phyloP scores from a whole-genome alignment of 2,888 invertebrate species.

The Adineta ricciae region DNA sequence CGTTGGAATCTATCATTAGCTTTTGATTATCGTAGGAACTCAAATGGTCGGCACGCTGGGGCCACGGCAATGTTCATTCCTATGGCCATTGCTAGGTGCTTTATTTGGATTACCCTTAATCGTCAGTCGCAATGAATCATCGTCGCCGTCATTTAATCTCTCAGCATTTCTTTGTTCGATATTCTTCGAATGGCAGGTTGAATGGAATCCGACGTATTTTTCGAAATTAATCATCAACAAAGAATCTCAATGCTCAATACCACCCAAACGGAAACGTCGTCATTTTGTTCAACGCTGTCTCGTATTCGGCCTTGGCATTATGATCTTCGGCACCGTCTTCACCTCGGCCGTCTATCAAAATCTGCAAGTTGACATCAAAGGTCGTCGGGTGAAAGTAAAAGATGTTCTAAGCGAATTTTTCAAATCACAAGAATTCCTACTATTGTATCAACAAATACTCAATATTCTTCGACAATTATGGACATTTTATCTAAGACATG shows the following conservation, averaged over 20 bases:
- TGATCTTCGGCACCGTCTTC: constrained; percentile 14
- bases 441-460: background rate
- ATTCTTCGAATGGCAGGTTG: constrained; percentile 47
- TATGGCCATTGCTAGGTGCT: constrained; percentile 62
- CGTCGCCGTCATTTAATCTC: background rate
- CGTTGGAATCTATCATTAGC: background rate
- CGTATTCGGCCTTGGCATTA: background rate
- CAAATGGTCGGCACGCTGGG: constrained; percentile 74
- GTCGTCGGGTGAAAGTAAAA: constrained; percentile 73
- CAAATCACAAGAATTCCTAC: constrained; percentile 51
- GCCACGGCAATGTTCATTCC: constrained; percentile 64
- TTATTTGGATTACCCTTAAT: constrained; percentile 58
- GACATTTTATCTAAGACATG: constrained; percentile 29
- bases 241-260: constrained; percentile 39
- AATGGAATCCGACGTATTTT: constrained; percentile 55
- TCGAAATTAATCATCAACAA: constrained; percentile 61
- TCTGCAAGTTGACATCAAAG: constrained; percentile 66
- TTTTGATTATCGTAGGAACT: background rate
- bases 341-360: constrained; percentile 71
- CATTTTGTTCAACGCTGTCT: background rate
- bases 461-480: constrained; percentile 56
- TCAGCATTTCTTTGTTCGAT: constrained; percentile 48
- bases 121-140: constrained; percentile 33
- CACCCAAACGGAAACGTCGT: background rate
- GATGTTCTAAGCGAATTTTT: constrained; percentile 80